phyloP scores from a whole-genome alignment of 1,140 invertebrate species.

The Radopholus similis region DNA sequence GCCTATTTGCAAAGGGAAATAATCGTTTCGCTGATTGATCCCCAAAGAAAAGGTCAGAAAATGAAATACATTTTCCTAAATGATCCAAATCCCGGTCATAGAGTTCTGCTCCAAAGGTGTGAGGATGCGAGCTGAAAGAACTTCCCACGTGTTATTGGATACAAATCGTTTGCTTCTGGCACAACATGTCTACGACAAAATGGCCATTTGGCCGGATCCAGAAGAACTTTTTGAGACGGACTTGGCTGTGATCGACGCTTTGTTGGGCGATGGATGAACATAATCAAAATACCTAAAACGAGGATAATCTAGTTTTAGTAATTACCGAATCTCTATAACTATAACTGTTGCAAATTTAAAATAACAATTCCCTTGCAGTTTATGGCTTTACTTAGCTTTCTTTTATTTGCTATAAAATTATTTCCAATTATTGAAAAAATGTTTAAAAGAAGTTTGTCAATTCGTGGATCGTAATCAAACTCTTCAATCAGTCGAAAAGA shows the following conservation, averaged over 20 bases:
- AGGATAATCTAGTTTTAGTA: no score
- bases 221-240: neutral
- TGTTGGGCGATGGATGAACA: no score
- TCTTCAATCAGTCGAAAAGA: no score
- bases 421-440: no score
- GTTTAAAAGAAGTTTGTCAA: no score
- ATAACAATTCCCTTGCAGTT: no score
- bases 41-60: neutral
- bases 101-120: slow-evolving; percentile 7
- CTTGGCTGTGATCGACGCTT: neutral
- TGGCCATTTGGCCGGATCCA: neutral
- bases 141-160: slow-evolving; percentile 4
- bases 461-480: no score
- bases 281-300: neutral
- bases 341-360: no score
- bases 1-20: neutral
- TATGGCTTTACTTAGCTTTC: no score
- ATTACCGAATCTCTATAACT: no score
- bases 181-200: slow-evolving; percentile 12
- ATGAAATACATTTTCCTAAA: neutral
- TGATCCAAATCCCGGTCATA: neutral
- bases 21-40: neutral
- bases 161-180: slow-evolving; percentile 10
- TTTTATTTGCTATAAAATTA: no score
- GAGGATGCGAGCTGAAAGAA: slow-evolving; percentile 10